Evolutionary conservation across 2,888 invertebrate genomes (phyloP).

Genomic region (Psylliodes chrysocephalus): DNA sequence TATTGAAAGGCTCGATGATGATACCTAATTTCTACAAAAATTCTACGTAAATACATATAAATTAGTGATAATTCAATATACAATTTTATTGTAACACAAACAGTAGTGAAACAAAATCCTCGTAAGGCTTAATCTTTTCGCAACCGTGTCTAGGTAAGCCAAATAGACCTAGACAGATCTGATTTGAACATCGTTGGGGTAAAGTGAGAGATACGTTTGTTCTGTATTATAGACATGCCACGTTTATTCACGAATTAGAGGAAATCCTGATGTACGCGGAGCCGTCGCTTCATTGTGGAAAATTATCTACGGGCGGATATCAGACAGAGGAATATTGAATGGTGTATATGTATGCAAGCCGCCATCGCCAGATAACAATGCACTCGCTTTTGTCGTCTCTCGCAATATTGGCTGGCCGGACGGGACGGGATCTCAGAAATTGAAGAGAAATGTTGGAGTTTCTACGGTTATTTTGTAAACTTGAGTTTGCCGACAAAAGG

Average conservation of each 20-base stretch:
- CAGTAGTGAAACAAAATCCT: too few species aligned
- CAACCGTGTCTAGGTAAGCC: neutral
- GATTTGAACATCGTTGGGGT: slow-evolving; percentile 52
- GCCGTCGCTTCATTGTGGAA: slow-evolving; percentile 53
- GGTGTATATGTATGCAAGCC: slow-evolving; percentile 35
- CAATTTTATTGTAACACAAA: too few species aligned
- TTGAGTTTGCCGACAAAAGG: neutral
- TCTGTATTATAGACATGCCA: slow-evolving; percentile 49
- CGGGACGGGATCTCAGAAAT: slow-evolving; percentile 12
- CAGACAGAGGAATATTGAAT: slow-evolving; percentile 50
- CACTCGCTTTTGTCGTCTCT: slow-evolving; percentile 31
- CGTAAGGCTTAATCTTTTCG: too few species aligned
- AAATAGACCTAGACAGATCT: slow-evolving; percentile 23
- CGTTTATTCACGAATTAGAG: slow-evolving; percentile 53
- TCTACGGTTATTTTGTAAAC: neutral
- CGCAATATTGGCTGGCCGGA: slow-evolving; percentile 3
- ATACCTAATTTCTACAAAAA: too few species aligned
- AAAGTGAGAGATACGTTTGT: slow-evolving; percentile 54
- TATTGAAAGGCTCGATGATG: too few species aligned
- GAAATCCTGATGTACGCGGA: slow-evolving; percentile 51
- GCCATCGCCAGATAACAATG: slow-evolving; percentile 37
- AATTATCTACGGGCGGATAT: slow-evolving; percentile 53
- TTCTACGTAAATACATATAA: too few species aligned
- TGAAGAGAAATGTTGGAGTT: neutral
- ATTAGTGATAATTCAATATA: too few species aligned